A percentile compares a stretch with the other conserved stretches of the same genome.
Evolutionary conservation across 1,140 invertebrate species (phyloP).

Genomic region (Paralvinella palmiformis): DNA sequence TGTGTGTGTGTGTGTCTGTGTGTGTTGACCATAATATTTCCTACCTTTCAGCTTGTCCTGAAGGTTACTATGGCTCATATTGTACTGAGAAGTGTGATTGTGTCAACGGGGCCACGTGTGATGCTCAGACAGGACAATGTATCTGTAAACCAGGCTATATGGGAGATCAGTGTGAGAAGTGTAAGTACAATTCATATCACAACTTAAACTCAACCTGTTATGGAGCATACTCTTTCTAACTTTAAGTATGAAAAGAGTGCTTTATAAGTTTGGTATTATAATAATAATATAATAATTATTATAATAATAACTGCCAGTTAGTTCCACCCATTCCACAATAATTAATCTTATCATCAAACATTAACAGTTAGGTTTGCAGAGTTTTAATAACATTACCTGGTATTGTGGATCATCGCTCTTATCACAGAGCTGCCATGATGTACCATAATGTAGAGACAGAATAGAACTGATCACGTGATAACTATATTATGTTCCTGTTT

Average conservation of each 20-base stretch:
- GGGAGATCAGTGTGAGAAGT: slow-evolving; percentile 33
- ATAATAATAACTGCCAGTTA: no score
- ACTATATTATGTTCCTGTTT: no score
- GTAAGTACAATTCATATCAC: not conserved
- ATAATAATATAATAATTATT: not conserved
- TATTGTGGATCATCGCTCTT: not conserved
- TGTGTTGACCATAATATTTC: not conserved
- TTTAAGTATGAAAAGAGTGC: not conserved
- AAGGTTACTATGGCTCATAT: slow-evolving; percentile 54
- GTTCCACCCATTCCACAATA: no score
- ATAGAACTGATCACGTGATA: no score
- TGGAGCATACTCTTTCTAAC: not conserved
- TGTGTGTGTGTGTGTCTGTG: not conserved
- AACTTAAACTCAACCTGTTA: not conserved
- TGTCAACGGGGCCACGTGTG: slow-evolving; percentile 39
- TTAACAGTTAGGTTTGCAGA: no score
- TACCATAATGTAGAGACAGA: not conserved
- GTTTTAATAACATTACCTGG: not conserved
- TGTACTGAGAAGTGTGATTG: slow-evolving; percentile 81
- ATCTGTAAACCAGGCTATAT: slow-evolving; percentile 70
- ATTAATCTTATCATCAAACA: no score
- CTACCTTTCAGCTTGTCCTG: slow-evolving; percentile 29
- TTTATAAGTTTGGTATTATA: not conserved
- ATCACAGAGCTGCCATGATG: not conserved
- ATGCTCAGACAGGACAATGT: slow-evolving; percentile 69